These are phyloP conservation scores for Agrenia bidenticulata DNA, from an alignment of 2,888 invertebrate species.

Conservation along the genomic window DNA sequence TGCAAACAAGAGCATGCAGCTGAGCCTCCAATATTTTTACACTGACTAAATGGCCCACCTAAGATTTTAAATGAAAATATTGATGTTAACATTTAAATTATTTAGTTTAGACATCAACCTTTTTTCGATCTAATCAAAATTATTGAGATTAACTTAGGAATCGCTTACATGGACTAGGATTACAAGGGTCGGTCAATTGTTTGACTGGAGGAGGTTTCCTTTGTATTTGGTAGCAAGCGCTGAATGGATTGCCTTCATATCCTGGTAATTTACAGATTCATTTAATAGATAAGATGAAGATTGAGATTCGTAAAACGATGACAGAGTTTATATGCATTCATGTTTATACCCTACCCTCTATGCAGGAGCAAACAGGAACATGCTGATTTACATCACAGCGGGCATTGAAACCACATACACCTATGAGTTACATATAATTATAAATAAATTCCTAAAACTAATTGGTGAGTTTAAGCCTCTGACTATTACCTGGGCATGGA, in stretches of 20 bases:
- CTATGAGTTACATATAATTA: slow-evolving; percentile 37
- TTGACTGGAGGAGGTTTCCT: slow-evolving; percentile 56
- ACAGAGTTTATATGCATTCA: too few species aligned
- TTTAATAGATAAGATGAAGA: too few species aligned
- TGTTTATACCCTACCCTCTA: too few species aligned
- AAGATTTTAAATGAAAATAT: too few species aligned
- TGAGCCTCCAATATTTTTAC: slow-evolving; percentile 59
- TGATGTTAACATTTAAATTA: too few species aligned
- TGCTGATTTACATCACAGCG: slow-evolving; percentile 75
- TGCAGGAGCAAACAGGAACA: slow-evolving; percentile 74
- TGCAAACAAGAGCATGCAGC: slow-evolving; percentile 67
- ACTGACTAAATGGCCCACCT: slow-evolving; percentile 51
- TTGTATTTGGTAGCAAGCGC: slow-evolving; percentile 67
- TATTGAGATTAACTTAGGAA: too few species aligned
- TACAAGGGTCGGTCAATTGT: slow-evolving; percentile 63
- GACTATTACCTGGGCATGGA: slow-evolving; percentile 56
- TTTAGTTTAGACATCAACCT: too few species aligned
- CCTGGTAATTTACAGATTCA: slow-evolving; percentile 58
- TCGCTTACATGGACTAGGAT: slow-evolving; percentile 53
- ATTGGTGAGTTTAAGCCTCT: too few species aligned
- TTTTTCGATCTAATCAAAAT: too few species aligned
- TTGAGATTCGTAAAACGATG: too few species aligned
- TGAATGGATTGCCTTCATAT: slow-evolving; percentile 80
- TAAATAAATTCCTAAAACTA: slow-evolving; percentile 52
- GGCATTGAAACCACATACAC: slow-evolving; percentile 50